phyloP scores from a whole-genome alignment of 2,888 invertebrate genomes.

The Seladonia tumulorum region DNA sequence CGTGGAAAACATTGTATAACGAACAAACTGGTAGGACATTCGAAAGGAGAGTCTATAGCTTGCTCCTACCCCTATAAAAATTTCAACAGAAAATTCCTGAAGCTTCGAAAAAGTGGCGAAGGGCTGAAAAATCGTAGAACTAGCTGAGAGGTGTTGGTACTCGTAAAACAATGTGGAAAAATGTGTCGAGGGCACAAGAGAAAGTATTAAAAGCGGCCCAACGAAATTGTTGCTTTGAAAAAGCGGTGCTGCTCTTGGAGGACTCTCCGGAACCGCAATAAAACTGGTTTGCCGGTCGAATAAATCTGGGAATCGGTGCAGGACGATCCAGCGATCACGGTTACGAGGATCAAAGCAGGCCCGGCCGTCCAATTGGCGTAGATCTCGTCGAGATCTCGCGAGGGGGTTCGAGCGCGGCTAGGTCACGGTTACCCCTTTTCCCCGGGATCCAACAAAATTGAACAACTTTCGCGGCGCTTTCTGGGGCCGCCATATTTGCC shows the following conservation, averaged over 20 bases:
- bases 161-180: neutral
- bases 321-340: neutral
- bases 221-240: neutral
- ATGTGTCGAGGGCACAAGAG: neutral
- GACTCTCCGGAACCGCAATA: neutral
- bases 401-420: neutral
- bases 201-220: neutral
- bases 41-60: no score
- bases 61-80: no score
- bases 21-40: no score
- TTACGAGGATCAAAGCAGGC: neutral
- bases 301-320: neutral
- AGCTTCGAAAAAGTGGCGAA: no score
- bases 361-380: neutral
- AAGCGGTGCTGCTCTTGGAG: neutral
- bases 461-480: conserved; percentile 7
- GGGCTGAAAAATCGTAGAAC: neutral
- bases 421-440: neutral
- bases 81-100: no score
- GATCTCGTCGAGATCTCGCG: neutral
- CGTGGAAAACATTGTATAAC: no score
- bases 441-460: conserved; percentile 5
- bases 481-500: conserved; percentile 13
- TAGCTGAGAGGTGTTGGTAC: neutral
- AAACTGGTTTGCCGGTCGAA: neutral